These are phyloP conservation scores for Austrolebias charrua DNA, from an alignment of 2,797 vertebrate species.

Conservation along the genomic window DNA sequence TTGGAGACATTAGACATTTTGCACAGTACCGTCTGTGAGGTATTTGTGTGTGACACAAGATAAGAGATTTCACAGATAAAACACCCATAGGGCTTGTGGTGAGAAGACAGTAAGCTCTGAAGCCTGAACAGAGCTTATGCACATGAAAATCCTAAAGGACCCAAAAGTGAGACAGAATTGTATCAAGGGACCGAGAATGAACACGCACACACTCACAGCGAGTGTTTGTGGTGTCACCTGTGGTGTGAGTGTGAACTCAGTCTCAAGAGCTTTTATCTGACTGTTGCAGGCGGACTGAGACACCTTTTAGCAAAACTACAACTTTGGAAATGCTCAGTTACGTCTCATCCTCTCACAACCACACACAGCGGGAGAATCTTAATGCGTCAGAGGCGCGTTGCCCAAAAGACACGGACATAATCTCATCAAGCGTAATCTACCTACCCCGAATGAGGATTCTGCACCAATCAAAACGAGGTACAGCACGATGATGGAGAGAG, in stretches of 20 bases:
- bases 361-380: conserved; percentile 23
- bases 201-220: conserved; percentile 2
- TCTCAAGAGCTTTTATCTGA: conserved; percentile 51
- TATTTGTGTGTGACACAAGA: neutral
- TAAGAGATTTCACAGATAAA: conserved; percentile 20
- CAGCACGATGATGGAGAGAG: conserved; percentile 16
- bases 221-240: conserved; percentile 34
- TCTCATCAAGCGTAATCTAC: conserved; percentile 37
- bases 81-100: conserved; percentile 27
- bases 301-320: conserved; percentile 33
- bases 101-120: conserved; percentile 32
- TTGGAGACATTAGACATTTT: neutral
- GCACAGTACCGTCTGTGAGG: neutral
- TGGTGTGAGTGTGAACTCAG: conserved; percentile 11
- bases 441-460: conserved; percentile 24
- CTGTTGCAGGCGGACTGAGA: conserved; percentile 42
- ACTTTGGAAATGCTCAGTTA: conserved; percentile 45
- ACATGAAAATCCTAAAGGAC: conserved; percentile 38
- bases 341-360: conserved; percentile 8
- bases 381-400: conserved; percentile 17
- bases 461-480: conserved; percentile 2
- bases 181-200: conserved; percentile 5
- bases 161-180: conserved; percentile 24
- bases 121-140: conserved; percentile 29
- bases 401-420: conserved; percentile 30